Evolutionary conservation across 1,140 invertebrate species (phyloP).

Genomic region (Popillia japonica): DNA sequence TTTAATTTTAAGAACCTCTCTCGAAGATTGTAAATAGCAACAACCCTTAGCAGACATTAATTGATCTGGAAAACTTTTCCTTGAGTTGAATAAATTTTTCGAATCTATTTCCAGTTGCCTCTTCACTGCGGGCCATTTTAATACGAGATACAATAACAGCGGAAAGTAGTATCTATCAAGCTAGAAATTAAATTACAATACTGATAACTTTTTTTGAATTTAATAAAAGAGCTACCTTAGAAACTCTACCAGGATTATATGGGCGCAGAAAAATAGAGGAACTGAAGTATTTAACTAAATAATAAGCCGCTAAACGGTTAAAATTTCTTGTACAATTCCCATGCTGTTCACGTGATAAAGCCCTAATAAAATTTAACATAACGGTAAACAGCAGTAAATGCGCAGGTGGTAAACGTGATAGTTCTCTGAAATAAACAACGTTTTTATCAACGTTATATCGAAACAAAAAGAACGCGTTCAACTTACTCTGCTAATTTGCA

Average conservation of each 20-base stretch:
- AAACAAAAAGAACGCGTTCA: not conserved
- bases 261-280: constrained; percentile 30
- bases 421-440: not conserved
- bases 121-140: constrained; percentile 36
- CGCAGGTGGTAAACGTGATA: constrained; percentile 5
- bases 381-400: constrained; percentile 29
- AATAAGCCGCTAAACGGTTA: not conserved
- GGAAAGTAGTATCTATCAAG: constrained; percentile 33
- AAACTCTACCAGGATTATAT: constrained; percentile 33
- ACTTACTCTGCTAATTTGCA: constrained; percentile 36
- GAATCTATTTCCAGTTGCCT: not conserved
- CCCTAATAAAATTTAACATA: constrained; percentile 29
- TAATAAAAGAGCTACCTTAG: constrained; percentile 29
- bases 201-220: not conserved
- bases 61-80: not conserved
- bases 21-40: not conserved
- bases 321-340: not conserved
- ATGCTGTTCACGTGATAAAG: not conserved
- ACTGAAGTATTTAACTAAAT: constrained; percentile 38
- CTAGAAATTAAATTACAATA: not conserved
- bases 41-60: not conserved
- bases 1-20: not conserved
- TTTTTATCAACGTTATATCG: not conserved
- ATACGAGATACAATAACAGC: constrained; percentile 15
- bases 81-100: not conserved